These are phyloP conservation scores for Volucella inanis DNA, from an alignment of 2,888 invertebrate genomes.

Conservation along the genomic window DNA sequence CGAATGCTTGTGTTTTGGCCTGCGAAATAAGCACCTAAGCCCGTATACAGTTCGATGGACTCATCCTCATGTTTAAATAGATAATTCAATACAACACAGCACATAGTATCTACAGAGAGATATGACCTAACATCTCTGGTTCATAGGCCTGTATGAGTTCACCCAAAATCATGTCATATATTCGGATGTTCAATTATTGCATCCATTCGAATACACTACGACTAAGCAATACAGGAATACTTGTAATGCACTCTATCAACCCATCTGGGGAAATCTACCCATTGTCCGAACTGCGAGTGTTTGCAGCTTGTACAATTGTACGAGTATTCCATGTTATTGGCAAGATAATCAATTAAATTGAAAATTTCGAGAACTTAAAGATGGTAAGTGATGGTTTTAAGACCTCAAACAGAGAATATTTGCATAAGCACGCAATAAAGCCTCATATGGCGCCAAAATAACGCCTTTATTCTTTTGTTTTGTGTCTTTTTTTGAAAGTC, in stretches of 20 bases:
- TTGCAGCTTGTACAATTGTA: neutral
- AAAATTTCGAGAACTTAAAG: conserved; percentile 4
- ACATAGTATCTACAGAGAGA: neutral
- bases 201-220: neutral
- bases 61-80: conserved; percentile 10
- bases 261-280: neutral
- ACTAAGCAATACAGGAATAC: neutral
- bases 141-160: neutral
- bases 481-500: conserved; percentile 31
- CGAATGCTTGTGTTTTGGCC: neutral
- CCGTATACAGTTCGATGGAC: neutral
- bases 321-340: too few relatives aligned
- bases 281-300: neutral
- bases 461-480: neutral
- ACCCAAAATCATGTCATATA: conserved; percentile 6
- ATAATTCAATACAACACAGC: neutral
- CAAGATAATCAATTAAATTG: too few relatives aligned
- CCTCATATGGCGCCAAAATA: conserved; percentile 51
- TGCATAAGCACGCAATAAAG: conserved; percentile 49
- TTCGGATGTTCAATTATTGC: conserved; percentile 21
- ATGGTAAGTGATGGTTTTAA: conserved; percentile 10
- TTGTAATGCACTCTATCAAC: too few relatives aligned
- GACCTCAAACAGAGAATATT: conserved; percentile 35
- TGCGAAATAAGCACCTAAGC: neutral
- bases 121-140: neutral